Base-by-base conservation (phyloP, 2,888 invertebrate genomes). In the Ariolimax columbianus region DNA sequence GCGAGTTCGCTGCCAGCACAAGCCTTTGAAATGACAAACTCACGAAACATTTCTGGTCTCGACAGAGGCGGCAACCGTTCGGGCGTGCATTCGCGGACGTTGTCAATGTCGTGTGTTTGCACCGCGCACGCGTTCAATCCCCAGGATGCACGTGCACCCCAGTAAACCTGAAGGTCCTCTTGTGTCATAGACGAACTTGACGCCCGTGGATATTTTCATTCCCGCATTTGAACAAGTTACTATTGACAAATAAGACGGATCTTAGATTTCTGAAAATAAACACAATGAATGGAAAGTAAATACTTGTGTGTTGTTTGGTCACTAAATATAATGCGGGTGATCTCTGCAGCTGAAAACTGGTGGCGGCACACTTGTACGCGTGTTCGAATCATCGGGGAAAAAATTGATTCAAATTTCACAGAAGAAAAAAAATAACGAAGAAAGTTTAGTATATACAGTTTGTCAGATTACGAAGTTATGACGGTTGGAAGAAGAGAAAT, bases 11-110 rank as follows among this genome's bases (percentile, higher is more conserved):
- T 43, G 68, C 66, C 23, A 72, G 36, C 72, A 51, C 59, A 72
- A 63, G 59, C 59, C 82, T 75, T 82, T 82, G 73, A 75, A 75
- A 73, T 59, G 59, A 75, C 59, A 82, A 82, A 73, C 73, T 82
- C 82, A 73, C 73, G 75, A 63, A 43, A 55, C 55, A 33, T 63
- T 17, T 47, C 82, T 79, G 79, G 79, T 68, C 43, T 26, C 66
- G 68, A 68, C 82, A 75, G 59, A 40, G 19, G 33, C 75, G 75
- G 7, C 82, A 59, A n/a, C 73, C 43, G 82, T n/a, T 63, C 75
- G 73, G 40, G 30, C 82, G 30, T 59, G 75, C 75, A 75, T 63
- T 82, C 82, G 40, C 38, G 63, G 11, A 23, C 40, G 72, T 59
- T n/a, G 70, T 55, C 51, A 59, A 59, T 40, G 83, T 55, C 55